phyloP scores from a whole-genome alignment of 1,140 invertebrate species.

The Hylyphantes graminicola region DNA sequence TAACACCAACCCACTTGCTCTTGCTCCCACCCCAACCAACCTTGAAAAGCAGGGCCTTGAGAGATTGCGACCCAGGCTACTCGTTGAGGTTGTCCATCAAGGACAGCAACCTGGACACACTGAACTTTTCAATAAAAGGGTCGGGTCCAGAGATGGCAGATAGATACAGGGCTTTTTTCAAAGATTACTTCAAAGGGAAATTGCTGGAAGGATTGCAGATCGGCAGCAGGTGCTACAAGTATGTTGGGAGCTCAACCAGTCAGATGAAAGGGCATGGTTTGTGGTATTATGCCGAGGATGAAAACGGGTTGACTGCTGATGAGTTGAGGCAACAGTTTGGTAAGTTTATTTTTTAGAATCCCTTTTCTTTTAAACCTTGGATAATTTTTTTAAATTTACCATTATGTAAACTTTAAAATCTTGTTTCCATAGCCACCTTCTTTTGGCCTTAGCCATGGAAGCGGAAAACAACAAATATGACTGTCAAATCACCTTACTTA shows the following conservation, averaged over 20 bases:
- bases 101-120: slow-evolving; percentile 56
- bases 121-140: slow-evolving; percentile 12
- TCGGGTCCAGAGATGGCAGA: background rate
- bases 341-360: too few species aligned
- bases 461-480: too few species aligned
- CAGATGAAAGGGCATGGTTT: slow-evolving; percentile 66
- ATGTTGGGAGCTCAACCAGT: slow-evolving; percentile 65
- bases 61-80: slow-evolving; percentile 57
- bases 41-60: slow-evolving; percentile 61
- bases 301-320: slow-evolving; percentile 31
- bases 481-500: too few species aligned
- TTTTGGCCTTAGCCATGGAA: too few species aligned
- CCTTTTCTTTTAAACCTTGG: too few species aligned
- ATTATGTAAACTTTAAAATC: too few species aligned
- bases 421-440: too few species aligned
- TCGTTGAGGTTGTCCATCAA: slow-evolving; percentile 59
- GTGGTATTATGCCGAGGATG: slow-evolving; percentile 64
- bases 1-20: slow-evolving; percentile 55
- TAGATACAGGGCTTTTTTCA: slow-evolving; percentile 34
- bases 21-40: slow-evolving; percentile 57
- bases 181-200: slow-evolving; percentile 12
- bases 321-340: slow-evolving; percentile 62
- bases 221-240: slow-evolving; percentile 62
- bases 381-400: too few species aligned
- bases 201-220: slow-evolving; percentile 61